Base-by-base conservation (phyloP, 2,888 invertebrate genomes). In the Balanococcus diminutus region DNA sequence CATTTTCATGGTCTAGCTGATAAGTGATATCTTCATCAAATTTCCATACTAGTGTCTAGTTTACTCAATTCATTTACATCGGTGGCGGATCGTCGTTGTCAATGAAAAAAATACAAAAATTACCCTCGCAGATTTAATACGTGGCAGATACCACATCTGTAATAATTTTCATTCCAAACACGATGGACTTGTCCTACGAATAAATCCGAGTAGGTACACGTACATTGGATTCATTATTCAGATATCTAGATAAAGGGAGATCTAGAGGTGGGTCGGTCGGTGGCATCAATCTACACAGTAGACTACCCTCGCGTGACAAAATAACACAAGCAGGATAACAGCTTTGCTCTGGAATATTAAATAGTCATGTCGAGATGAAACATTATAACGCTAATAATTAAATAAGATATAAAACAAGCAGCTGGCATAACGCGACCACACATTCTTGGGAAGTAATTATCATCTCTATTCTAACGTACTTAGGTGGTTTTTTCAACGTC, bases 391-490 rank as follows among this genome's bases (percentile, higher is more conserved):
- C 28, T 25, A 28, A 31, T 67, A 67, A 67, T 67, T 67, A 67
- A 67, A 31, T 67, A 61, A 61, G 61, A 61, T 61, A 25, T 61
- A 67, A 67, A 67, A 67, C 67, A 5, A 67, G 25, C 67, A 67
- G 22, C 56, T 46, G n/a, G n/a, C n/a, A n/a, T n/a, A 36, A 8
- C 8, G n/a, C 67, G 67, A 67, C 67, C 67, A 67, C 67, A 67
- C 67, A 67, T 28, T 28, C 28, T 28, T 28, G 67, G 3, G 28
- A 28, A 67, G 16, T 67, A 67, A 67, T 67, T 67, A 67, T 31
- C 3, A 25, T 11, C 42, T 36, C 36, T 36, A 8, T 36, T 5
- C 36, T 36, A 46, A 8, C 6, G 11, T 14, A 46, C 46, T 8
- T 36, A 3, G 36, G n/a, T n/a, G 8, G 46, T 46, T 8, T 46